Conservation (phyloP, 2,888 invertebrate species). For the Patella ulyssiponensis region DNA sequence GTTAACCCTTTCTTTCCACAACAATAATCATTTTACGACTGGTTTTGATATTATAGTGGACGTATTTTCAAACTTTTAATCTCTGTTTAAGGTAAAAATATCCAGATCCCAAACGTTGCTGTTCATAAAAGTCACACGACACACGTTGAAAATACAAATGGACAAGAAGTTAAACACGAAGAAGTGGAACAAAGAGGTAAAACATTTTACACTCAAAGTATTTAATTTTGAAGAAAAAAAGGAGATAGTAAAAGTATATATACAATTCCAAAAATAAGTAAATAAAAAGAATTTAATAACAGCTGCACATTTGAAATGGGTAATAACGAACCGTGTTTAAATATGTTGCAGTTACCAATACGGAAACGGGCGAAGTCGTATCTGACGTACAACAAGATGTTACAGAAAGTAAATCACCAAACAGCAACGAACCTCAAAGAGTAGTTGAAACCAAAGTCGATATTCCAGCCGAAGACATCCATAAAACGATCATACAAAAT, state of each 20-base stretch:
- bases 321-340: no score
- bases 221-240: neutral
- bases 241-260: no score
- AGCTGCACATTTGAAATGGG: no score
- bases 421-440: conserved; percentile 29
- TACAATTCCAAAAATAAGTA: no score
- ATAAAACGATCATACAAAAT: conserved; percentile 38
- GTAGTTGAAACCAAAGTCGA: conserved; percentile 42
- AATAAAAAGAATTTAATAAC: no score
- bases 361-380: conserved; percentile 36
- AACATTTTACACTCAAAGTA: neutral
- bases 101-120: conserved; percentile 22
- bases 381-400: conserved; percentile 45
- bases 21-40: no score
- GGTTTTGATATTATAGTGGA: no score
- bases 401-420: conserved; percentile 24
- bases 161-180: conserved; percentile 35
- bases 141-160: conserved; percentile 37
- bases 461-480: conserved; percentile 40
- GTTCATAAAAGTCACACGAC: conserved; percentile 38
- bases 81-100: neutral
- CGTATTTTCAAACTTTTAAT: neutral
- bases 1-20: no score
- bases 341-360: conserved; percentile 33
- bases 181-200: conserved; percentile 38